Evolutionary conservation across 2,797 vertebrate genomes (phyloP), one percentile per base, ranked within the genome.

Genomic region (Mallotus villosus): DNA sequence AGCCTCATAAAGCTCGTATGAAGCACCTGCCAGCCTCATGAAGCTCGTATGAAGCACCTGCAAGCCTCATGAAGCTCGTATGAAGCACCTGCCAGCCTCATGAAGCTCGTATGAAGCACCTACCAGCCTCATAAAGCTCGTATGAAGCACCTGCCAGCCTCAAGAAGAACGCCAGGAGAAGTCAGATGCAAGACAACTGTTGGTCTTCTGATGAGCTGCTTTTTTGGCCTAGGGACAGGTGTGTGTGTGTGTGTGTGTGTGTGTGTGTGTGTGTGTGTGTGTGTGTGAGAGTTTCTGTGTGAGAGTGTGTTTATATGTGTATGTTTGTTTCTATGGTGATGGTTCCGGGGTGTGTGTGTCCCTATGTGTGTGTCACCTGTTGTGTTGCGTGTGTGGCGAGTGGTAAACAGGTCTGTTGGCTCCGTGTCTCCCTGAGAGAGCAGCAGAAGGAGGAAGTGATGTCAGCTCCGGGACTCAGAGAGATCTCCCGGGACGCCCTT

Each of bases 191-290:
- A 68, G 57, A 37, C 6, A 58, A 68, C 37, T 37, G 67, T 37
- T 68, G 1, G 71, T 69, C 81, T 86, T 83, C 84, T 73, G 71
- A 37, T 75, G 74, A 79, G 73, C 57, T 64, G 37, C 82, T 76
- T 66, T 1, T 46, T 71, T 80, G 82, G 84, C 85, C 82, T 86
- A 74, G 78, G 86, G 73, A 84, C 76, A 61, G 66, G 62, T n/a
- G 55, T 21, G 55, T 5, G 55, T 21, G 55, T 2, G n/a, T 5
- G 55, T 7, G 55, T 21, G 55, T 21, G 19, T 57, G 55, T 57
- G 55, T 57, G 55, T 21, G 55, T 57, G 55, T 21, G 55, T 57
- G 19, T 57, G 55, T 57, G 55, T 21, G 55, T 53, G 51, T 53
- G 19, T 57, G 53, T 57, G 53, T 57, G 53, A 11, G 53, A n/a